Percentiles rank a stretch among this genome's conserved stretches.
phyloP scores from a whole-genome alignment of 2,113 vertebrate genomes.

The Rhipidura dahli region DNA sequence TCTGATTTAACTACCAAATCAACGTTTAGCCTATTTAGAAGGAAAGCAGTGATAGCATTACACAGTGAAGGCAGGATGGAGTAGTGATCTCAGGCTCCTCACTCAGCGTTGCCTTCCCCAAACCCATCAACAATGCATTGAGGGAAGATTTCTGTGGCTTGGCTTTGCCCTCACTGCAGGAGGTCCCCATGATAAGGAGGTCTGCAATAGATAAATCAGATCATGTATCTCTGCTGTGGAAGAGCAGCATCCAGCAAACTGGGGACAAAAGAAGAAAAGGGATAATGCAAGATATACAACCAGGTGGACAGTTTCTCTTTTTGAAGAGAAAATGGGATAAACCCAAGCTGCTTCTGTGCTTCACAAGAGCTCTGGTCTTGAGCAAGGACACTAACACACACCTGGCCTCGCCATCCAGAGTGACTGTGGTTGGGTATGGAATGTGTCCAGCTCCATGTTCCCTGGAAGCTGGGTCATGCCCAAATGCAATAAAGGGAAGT shows the following conservation, averaged over 20 bases:
- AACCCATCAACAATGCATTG: background rate
- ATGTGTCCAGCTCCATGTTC: background rate
- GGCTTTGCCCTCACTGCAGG: background rate
- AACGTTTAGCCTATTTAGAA: background rate
- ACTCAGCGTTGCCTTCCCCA: background rate
- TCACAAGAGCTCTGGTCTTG: background rate
- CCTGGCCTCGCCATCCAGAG: background rate
- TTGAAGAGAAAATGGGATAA: background rate
- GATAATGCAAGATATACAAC: background rate
- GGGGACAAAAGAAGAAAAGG: background rate
- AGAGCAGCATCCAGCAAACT: background rate
- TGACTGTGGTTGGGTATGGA: rapidly evolving
- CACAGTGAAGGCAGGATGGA: background rate
- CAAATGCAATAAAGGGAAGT: background rate
- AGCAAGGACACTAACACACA: background rate
- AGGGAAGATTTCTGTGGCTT: background rate
- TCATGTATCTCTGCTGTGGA: background rate
- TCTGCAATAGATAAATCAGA: background rate
- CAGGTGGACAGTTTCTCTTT: background rate
- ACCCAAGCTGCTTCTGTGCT: background rate
- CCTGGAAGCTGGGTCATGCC: background rate
- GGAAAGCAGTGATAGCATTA: background rate
- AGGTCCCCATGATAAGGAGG: rapidly evolving
- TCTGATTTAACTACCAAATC: background rate
- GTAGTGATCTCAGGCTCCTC: background rate